These are phyloP conservation scores for Rhea americana DNA, from an alignment of 2,113 vertebrate genomes.

Conservation along the genomic window DNA sequence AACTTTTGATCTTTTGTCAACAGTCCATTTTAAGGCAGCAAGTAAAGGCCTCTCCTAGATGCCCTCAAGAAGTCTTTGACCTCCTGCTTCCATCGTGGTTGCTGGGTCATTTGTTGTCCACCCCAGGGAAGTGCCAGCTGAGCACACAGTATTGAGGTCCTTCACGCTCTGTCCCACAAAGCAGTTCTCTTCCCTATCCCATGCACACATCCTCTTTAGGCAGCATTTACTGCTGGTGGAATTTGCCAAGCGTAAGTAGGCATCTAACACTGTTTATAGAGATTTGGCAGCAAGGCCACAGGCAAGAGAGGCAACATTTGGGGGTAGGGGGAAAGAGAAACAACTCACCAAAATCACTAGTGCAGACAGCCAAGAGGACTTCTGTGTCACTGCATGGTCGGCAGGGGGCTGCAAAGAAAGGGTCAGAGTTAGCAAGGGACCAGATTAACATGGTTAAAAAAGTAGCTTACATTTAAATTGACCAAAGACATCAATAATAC, in stretches of 20 bases:
- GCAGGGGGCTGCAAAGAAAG: constrained; percentile 82
- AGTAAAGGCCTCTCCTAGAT: not conserved
- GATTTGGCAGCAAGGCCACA: not conserved
- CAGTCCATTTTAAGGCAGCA: not conserved
- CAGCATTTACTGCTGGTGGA: not conserved
- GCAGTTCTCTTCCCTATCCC: not conserved
- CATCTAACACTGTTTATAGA: not conserved
- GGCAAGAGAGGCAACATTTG: not conserved
- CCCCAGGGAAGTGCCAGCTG: not conserved
- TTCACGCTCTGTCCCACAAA: not conserved
- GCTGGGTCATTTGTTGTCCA: not conserved
- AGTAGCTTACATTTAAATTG: not conserved
- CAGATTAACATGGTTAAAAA: not conserved
- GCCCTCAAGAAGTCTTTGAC: constrained; percentile 6
- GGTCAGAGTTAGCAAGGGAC: not conserved
- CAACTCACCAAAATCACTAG: constrained; percentile 94
- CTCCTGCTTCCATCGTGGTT: not conserved
- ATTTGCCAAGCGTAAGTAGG: not conserved
- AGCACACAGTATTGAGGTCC: not conserved
- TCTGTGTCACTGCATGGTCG: constrained; percentile 91
- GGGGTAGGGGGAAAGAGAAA: rapidly evolving
- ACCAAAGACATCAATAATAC: not conserved
- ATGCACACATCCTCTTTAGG: not conserved
- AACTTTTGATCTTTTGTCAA: constrained; percentile 5
- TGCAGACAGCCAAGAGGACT: constrained; percentile 92